Conservation (phyloP, 2,113 vertebrate genomes). For the Tinamus guttatus region DNA sequence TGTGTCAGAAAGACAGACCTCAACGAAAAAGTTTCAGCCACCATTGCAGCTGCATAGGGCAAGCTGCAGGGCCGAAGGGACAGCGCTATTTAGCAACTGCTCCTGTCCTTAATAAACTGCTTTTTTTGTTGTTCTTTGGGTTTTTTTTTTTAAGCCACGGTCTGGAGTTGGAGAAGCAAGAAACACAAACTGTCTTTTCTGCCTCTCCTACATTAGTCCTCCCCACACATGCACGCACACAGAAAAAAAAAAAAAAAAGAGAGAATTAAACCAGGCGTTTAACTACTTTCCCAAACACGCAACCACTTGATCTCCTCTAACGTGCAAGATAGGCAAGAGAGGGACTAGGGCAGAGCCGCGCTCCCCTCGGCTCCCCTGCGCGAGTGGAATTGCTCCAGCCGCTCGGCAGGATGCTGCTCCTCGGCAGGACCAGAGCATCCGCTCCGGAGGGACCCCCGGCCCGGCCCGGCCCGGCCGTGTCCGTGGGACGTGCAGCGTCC, state of each 20-base stretch:
- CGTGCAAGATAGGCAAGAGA: background rate
- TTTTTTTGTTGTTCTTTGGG: no score
- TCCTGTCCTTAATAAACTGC: background rate
- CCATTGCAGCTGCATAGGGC: background rate
- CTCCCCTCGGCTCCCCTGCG: background rate
- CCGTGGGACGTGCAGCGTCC: slow-evolving; percentile 41
- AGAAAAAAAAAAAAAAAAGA: background rate
- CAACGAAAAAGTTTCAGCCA: slow-evolving; percentile 52
- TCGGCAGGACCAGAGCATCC: slow-evolving; percentile 13
- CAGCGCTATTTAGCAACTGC: slow-evolving; percentile 23
- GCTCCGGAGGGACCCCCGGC: background rate
- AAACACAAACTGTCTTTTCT: background rate
- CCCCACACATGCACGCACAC: background rate
- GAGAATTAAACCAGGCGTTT: background rate
- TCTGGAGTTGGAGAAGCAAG: background rate
- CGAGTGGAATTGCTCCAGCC: background rate
- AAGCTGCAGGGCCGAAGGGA: slow-evolving; percentile 32
- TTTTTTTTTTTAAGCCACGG: background rate
- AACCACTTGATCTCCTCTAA: background rate
- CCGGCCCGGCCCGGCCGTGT: background rate
- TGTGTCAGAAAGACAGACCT: slow-evolving; percentile 50
- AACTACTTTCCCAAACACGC: background rate
- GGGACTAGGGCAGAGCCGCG: background rate
- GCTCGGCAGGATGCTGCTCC: slow-evolving; percentile 25
- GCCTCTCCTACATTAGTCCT: background rate